Percentiles rank a stretch among this genome's conserved stretches.
Evolutionary conservation across 2,797 vertebrate genomes (phyloP).

Genomic region (Karalla daura): DNA sequence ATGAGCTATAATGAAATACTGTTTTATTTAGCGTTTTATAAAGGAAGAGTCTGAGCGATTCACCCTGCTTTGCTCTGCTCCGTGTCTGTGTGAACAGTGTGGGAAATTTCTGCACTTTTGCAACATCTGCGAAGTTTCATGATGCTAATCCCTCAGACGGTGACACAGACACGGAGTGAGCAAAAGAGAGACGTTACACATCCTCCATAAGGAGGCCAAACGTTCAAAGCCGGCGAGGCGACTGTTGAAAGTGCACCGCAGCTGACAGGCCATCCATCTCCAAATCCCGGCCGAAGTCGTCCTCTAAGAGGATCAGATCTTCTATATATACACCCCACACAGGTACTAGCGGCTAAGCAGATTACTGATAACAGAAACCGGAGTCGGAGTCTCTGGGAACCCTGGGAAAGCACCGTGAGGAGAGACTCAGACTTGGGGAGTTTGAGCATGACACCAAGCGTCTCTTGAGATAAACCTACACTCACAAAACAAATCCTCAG

Average conservation of each 20-base stretch:
- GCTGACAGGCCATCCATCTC: slow-evolving; percentile 17
- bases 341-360: slow-evolving; percentile 63
- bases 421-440: not conserved
- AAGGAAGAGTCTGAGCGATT: slow-evolving; percentile 9
- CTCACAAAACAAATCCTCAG: no score
- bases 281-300: slow-evolving; percentile 60
- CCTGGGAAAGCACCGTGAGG: not conserved
- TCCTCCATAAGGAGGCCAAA: slow-evolving; percentile 2
- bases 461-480: no score
- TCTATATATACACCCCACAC: slow-evolving; percentile 69
- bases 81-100: slow-evolving; percentile 1
- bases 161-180: slow-evolving; percentile 17
- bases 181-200: slow-evolving; percentile 13
- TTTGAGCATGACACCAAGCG: no score
- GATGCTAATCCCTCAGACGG: slow-evolving; percentile 7
- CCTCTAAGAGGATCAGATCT: slow-evolving; percentile 72
- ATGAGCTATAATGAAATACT: slow-evolving; percentile 1
- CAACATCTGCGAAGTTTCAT: no score
- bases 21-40: not conserved
- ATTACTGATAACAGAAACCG: slow-evolving; percentile 64
- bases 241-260: slow-evolving; percentile 13
- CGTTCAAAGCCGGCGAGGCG: slow-evolving; percentile 11
- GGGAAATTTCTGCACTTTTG: slow-evolving; percentile 7
- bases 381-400: not conserved
- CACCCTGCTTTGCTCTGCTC: slow-evolving; percentile 1